Conservation (phyloP, 37 sponge, comb jelly and placozoan species). For the Ianthella basta region DNA sequence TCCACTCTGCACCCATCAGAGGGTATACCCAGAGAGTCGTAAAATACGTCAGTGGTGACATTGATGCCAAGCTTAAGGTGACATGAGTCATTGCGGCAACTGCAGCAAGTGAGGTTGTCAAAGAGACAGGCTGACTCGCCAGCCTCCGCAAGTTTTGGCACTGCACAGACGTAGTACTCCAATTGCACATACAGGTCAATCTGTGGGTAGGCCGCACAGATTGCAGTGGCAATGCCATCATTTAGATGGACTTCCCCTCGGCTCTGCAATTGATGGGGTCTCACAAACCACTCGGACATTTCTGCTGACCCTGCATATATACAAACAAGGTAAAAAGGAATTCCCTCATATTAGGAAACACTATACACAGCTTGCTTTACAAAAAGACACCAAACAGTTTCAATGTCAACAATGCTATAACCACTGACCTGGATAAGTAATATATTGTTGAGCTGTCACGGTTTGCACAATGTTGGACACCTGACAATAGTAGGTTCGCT, state of each 20-base stretch:
- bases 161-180: background rate
- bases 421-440: too few species aligned
- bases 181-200: background rate
- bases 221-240: background rate
- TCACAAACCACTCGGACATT: background rate
- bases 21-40: background rate
- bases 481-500: too few species aligned
- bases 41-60: background rate
- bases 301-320: background rate
- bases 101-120: background rate
- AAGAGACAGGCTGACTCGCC: background rate
- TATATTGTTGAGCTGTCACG: too few species aligned
- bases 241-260: background rate
- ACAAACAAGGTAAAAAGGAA: too few species aligned
- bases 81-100: background rate
- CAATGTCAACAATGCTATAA: too few species aligned
- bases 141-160: background rate
- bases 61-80: background rate
- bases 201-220: slow-evolving; percentile 1
- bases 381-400: too few species aligned
- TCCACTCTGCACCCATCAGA: background rate
- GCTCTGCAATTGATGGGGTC: background rate
- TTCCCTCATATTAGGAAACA: too few species aligned
- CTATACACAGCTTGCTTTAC: too few species aligned
- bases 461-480: too few species aligned